phyloP scores from a whole-genome alignment of 2,113 vertebrate species.

The Antechinus stuartii region DNA sequence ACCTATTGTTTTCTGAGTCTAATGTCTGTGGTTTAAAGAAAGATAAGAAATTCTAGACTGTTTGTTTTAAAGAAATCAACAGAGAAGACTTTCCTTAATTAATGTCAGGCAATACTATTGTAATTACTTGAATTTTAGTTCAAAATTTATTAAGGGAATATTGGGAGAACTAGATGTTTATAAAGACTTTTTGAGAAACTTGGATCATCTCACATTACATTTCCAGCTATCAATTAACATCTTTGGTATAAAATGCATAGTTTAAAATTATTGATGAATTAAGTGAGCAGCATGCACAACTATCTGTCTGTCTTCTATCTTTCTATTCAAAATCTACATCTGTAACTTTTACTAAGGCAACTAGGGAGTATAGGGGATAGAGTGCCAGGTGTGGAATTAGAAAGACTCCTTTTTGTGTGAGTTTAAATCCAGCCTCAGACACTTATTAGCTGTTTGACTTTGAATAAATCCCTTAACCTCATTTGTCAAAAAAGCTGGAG shows the following conservation, averaged over 20 bases:
- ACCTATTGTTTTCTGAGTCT: constrained; percentile 12
- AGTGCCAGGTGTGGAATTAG: no score
- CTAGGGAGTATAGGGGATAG: no score
- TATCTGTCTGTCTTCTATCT: no score
- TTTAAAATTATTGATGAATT: constrained; percentile 26
- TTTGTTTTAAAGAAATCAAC: constrained; percentile 49
- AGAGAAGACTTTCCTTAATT: constrained; percentile 13
- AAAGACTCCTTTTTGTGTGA: no score
- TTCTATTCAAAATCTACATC: no score
- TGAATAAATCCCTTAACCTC: no score
- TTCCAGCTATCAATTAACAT: background rate
- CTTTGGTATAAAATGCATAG: background rate
- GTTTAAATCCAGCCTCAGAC: no score
- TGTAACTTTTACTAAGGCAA: no score
- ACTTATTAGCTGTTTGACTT: no score
- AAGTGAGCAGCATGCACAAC: background rate
- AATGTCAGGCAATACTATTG: constrained; percentile 44
- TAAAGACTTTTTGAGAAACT: constrained; percentile 42
- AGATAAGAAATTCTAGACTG: constrained; percentile 52
- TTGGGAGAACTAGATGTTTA: constrained; percentile 37
- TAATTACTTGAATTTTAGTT: constrained; percentile 67
- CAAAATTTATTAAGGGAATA: background rate
- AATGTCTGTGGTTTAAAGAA: constrained; percentile 57
- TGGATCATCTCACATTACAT: constrained; percentile 15
- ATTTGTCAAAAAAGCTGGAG: no score